Base-by-base conservation (phyloP, 2,797 vertebrate species). In the Pangasius sanitwongsei region DNA sequence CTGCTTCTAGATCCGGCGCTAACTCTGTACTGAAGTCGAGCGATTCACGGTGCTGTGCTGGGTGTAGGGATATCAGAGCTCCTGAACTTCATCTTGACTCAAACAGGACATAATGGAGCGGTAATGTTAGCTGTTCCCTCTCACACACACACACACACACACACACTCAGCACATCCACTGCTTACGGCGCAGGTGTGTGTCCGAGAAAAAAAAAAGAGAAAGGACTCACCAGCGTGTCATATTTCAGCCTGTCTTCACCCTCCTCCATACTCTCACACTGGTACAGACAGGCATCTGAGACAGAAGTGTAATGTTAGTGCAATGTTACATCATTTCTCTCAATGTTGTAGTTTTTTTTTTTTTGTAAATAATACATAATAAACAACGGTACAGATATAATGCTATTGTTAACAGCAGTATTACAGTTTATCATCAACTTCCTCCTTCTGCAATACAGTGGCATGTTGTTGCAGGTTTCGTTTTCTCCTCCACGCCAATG, bases 211-310 rank as follows among this genome's bases (percentile, higher is more conserved):
- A 53, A 63, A 63, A 57, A 70, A 78, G 41, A 88, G 72, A 59
- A 86, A 57, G 28, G 78, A 57, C 91, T 13, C 94, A 97, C 96
- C 94, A 92, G 37, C 5, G 93, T 50, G 57, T 96, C 91, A 85
- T 93, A 96, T 87, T 94, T 94, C 90, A 94, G 31, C 1, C 87
- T 85, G 85, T 96, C 95, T 89, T 97, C 96, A 0, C 95, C 96
- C 91, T 96, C 96, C 94, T 96, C 96, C 95, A 96, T 96, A 88
- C 93, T 96, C 93, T 96, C 96, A 87, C 95, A 97, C 92, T 95
- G 95, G 89, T 94, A 96, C 91, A 97, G 94, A 87, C 96, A 97
- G 90, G 96, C 96, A 95, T 97, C 96, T 97, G 93, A 23, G 28
- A 59, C 16, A 57, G 6, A 93, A n/a, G n/a, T n/a, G n/a, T n/a